phyloP scores from a whole-genome alignment of 2,888 invertebrate species.

The Pyralis farinalis region DNA sequence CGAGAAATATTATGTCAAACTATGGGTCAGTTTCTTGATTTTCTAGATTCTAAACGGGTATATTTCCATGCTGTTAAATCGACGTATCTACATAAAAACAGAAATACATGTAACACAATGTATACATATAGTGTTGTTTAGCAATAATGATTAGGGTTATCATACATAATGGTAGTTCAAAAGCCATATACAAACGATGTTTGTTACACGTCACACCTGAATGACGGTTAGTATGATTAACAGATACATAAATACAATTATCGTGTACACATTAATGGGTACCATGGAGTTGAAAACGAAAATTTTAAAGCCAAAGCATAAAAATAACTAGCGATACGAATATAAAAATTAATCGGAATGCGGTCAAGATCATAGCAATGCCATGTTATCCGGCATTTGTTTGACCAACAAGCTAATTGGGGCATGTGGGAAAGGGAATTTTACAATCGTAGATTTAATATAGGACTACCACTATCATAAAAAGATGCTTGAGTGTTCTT shows the following conservation, averaged over 20 bases:
- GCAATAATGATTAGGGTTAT: background rate
- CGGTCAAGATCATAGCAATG: no score
- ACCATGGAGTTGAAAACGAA: constrained; percentile 3
- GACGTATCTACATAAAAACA: background rate
- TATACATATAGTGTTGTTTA: background rate
- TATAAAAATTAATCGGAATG: no score
- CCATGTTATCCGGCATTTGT: no score
- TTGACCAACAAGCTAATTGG: no score
- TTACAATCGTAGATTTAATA: no score
- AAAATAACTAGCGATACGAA: no score
- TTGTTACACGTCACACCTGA: background rate
- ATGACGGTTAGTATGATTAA: constrained; percentile 12
- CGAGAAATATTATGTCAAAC: constrained; percentile 25
- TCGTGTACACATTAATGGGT: constrained; percentile 4
- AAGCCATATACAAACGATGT: constrained; percentile 7
- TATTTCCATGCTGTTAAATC: constrained; percentile 15
- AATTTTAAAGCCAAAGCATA: constrained; percentile 4
- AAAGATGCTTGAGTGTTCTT: no score
- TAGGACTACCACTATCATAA: no score
- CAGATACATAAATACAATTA: constrained; percentile 9
- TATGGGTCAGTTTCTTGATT: constrained; percentile 55
- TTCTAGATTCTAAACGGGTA: background rate
- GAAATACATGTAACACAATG: background rate
- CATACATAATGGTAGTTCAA: background rate
- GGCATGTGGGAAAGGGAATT: no score